Evolutionary conservation across 2,888 invertebrate species (phyloP).

Genomic region (Calephelis perditalis): DNA sequence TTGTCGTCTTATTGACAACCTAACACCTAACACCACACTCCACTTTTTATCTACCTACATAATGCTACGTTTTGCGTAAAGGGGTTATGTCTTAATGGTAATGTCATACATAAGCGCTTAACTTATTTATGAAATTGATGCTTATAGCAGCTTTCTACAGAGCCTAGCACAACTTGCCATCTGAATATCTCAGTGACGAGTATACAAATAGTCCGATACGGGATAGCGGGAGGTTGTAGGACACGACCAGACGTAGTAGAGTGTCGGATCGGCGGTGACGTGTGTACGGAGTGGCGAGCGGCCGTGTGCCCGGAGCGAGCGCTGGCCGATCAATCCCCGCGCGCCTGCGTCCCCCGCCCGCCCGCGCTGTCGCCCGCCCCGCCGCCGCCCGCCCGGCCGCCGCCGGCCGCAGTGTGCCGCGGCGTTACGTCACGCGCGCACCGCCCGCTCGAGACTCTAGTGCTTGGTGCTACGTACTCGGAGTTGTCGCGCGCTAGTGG

Average conservation of each 20-base stretch:
- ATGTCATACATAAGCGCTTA: too few relatives aligned
- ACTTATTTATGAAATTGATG: too few relatives aligned
- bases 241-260: neutral
- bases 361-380: conserved; percentile 23
- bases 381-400: conserved; percentile 32
- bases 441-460: conserved; percentile 19
- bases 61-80: too few relatives aligned
- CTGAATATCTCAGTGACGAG: too few relatives aligned
- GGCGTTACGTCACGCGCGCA: conserved; percentile 44
- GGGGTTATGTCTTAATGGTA: too few relatives aligned
- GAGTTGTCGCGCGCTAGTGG: conserved; percentile 19
- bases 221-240: too few relatives aligned
- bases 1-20: too few relatives aligned
- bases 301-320: conserved; percentile 18
- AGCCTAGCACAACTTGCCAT: too few relatives aligned
- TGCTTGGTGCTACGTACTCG: conserved; percentile 17
- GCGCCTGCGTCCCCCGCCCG: conserved; percentile 14
- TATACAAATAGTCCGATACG: too few relatives aligned
- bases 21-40: too few relatives aligned
- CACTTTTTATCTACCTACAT: too few relatives aligned
- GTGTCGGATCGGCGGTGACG: neutral
- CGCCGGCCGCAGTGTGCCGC: conserved; percentile 50
- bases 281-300: neutral
- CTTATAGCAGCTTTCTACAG: too few relatives aligned
- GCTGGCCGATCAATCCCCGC: conserved; percentile 18